Evolutionary conservation across 2,888 invertebrate genomes (phyloP).

Genomic region (Himalopsyche tibetana): DNA sequence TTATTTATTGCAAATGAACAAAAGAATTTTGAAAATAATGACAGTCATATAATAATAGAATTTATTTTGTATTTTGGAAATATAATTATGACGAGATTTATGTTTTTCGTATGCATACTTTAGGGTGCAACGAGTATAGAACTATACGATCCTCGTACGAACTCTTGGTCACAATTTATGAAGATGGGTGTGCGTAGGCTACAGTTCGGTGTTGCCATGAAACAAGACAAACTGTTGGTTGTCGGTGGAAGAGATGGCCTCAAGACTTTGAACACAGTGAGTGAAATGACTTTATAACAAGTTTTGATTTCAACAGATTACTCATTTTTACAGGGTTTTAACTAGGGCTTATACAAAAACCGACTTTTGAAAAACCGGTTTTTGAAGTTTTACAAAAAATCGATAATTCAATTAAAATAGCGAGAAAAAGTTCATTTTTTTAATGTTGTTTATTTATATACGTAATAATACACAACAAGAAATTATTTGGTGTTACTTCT

Average conservation of each 20-base stretch:
- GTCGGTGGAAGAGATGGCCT: conserved; percentile 95
- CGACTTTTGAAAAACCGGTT: too few relatives aligned
- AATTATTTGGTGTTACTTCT: too few relatives aligned
- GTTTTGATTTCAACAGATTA: background rate
- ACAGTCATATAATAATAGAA: too few relatives aligned
- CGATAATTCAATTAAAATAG: too few relatives aligned
- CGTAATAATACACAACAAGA: too few relatives aligned
- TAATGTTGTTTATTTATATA: too few relatives aligned
- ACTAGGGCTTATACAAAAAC: too few relatives aligned
- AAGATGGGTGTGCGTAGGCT: conserved; percentile 88
- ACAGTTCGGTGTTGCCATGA: conserved; percentile 94
- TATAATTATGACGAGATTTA: background rate
- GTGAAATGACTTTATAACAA: conserved; percentile 41
- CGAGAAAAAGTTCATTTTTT: too few relatives aligned
- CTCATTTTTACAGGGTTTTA: background rate
- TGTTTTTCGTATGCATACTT: conserved; percentile 12
- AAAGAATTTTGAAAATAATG: background rate
- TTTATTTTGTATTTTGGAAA: background rate
- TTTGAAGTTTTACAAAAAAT: too few relatives aligned
- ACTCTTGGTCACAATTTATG: conserved; percentile 86
- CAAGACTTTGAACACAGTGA: conserved; percentile 92
- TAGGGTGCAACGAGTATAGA: conserved; percentile 93
- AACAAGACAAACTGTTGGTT: conserved; percentile 88
- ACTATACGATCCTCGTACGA: conserved; percentile 89
- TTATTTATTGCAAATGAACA: too few relatives aligned